A percentile compares a stretch with the other conserved stretches of the same genome.
These are phyloP conservation scores for Mycteria americana DNA, from an alignment of 2,797 vertebrate species.

Conservation along the genomic window DNA sequence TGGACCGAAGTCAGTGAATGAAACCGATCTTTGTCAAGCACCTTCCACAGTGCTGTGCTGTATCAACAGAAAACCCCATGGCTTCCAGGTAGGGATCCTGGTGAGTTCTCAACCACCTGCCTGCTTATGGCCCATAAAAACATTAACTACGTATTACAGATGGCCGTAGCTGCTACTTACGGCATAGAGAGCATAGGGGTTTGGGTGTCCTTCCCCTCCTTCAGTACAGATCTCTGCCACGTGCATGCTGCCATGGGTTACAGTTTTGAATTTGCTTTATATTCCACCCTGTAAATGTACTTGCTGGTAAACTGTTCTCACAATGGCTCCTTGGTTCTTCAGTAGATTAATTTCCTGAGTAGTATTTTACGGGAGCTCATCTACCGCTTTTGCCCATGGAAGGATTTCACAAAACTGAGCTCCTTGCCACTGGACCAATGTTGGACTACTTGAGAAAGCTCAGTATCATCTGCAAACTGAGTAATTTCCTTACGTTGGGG, in stretches of 20 bases:
- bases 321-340: neutral
- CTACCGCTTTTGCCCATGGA: neutral
- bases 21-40: rapidly evolving
- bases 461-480: neutral
- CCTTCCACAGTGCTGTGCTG: neutral
- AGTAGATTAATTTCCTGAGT: neutral
- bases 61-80: rapidly evolving
- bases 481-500: neutral
- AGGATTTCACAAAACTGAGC: neutral
- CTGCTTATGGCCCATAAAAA: neutral
- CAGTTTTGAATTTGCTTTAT: neutral
- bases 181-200: neutral
- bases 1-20: neutral
- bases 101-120: neutral
- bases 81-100: neutral
- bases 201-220: neutral
- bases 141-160: rapidly evolving
- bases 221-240: rapidly evolving
- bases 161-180: neutral
- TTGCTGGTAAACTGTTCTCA: neutral
- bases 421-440: neutral
- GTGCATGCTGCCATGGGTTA: neutral
- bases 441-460: neutral
- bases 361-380: neutral
- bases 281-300: neutral